Evolutionary conservation across 1,140 invertebrate genomes (phyloP).

Genomic region (Idris sp.): DNA sequence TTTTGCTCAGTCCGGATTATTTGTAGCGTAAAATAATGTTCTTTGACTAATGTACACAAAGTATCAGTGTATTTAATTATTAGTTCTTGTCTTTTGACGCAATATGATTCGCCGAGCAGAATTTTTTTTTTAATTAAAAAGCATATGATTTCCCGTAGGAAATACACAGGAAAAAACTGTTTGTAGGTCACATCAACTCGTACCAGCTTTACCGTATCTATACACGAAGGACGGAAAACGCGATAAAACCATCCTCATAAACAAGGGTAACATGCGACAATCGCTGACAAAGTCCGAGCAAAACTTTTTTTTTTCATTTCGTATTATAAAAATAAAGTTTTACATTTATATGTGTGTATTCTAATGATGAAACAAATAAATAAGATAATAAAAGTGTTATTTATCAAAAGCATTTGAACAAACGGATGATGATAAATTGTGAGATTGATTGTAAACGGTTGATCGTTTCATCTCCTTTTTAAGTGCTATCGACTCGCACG

Average conservation of each 20-base stretch:
- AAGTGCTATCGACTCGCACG: slow-evolving; percentile 16
- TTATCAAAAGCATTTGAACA: too few species aligned
- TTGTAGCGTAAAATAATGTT: slow-evolving; percentile 15
- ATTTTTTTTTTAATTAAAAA: slow-evolving; percentile 60
- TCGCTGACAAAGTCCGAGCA: slow-evolving; percentile 1
- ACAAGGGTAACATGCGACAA: slow-evolving; percentile 8
- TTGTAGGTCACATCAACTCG: slow-evolving; percentile 35
- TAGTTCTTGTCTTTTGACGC: slow-evolving; percentile 35
- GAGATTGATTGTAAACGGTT: too few species aligned
- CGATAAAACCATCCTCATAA: slow-evolving; percentile 8
- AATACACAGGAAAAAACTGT: slow-evolving; percentile 32
- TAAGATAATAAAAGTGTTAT: too few species aligned
- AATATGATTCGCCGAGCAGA: slow-evolving; percentile 9
- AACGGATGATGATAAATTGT: too few species aligned
- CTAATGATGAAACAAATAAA: too few species aligned
- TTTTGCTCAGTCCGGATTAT: background rate
- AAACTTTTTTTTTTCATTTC: background rate
- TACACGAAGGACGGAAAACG: background rate
- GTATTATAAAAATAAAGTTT: too few species aligned
- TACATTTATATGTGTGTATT: too few species aligned
- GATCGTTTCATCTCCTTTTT: slow-evolving; percentile 8
- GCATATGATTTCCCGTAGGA: slow-evolving; percentile 49
- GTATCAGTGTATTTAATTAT: slow-evolving; percentile 34
- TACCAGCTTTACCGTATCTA: slow-evolving; percentile 5
- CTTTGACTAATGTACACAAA: slow-evolving; percentile 2